Evolutionary conservation across 30 jellyfish, hydroid and myxozoan species (phyloP).

Genomic region (Aurelia aurita): DNA sequence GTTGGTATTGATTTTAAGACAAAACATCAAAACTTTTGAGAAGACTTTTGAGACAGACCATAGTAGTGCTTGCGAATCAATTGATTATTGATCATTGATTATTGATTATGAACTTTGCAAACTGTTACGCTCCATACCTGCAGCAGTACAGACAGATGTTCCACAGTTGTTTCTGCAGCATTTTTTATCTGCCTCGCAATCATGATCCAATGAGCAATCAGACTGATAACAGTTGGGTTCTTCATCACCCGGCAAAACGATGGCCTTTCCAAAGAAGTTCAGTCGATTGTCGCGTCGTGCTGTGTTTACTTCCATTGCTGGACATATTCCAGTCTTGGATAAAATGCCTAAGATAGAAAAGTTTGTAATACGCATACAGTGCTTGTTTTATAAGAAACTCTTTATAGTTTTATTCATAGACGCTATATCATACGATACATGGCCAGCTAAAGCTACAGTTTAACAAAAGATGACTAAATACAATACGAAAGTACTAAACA

Average conservation of each 20-base stretch:
- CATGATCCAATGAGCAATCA: conserved; percentile 72
- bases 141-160: conserved; percentile 76
- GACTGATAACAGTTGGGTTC: conserved; percentile 53
- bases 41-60: too few relatives aligned
- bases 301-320: conserved; percentile 59
- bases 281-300: conserved; percentile 63
- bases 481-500: too few relatives aligned
- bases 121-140: conserved; percentile 44
- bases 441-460: too few relatives aligned
- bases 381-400: too few relatives aligned
- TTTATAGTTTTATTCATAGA: too few relatives aligned
- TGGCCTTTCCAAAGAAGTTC: conserved; percentile 75
- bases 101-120: too few relatives aligned
- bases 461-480: too few relatives aligned
- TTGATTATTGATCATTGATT: too few relatives aligned
- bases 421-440: too few relatives aligned
- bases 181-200: conserved; percentile 87
- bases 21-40: too few relatives aligned
- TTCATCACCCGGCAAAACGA: conserved; percentile 77
- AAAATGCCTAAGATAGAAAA: conserved; percentile 60
- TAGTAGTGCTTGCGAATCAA: too few relatives aligned
- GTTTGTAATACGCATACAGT: background rate
- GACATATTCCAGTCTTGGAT: conserved; percentile 88
- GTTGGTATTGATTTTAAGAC: too few relatives aligned
- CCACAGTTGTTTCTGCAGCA: conserved; percentile 89